A percentile compares a stretch with the other conserved stretches of the same genome.
These are phyloP conservation scores for Arizona elegans DNA, from an alignment of 2,113 vertebrate species.

Conservation along the genomic window DNA sequence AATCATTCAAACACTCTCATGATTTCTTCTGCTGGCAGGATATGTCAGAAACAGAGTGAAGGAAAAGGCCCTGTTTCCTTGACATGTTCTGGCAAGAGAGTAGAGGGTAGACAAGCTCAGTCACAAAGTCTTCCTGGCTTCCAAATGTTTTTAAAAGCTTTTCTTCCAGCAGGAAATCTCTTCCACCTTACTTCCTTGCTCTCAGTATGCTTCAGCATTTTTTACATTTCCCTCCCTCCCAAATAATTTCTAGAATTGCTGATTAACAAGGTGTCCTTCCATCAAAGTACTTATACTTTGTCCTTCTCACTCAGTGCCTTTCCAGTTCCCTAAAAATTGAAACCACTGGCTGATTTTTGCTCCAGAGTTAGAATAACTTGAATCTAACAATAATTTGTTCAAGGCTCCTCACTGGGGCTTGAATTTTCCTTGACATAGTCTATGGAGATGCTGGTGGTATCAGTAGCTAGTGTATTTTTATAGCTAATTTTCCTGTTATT, in stretches of 20 bases:
- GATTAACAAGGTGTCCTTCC: constrained; percentile 35
- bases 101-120: not conserved
- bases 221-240: constrained; percentile 46
- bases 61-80: not conserved
- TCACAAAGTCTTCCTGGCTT: not conserved
- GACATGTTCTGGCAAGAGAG: not conserved
- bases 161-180: constrained; percentile 35
- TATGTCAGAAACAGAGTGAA: not conserved
- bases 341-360: rapidly evolving
- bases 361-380: not conserved
- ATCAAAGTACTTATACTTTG: constrained; percentile 27
- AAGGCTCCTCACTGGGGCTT: not conserved
- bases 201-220: constrained; percentile 17
- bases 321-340: not conserved
- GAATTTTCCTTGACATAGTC: not conserved
- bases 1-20: not conserved
- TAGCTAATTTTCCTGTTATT: not conserved
- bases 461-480: not conserved
- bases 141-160: not conserved
- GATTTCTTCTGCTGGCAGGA: not conserved
- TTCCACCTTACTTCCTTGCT: constrained; percentile 22
- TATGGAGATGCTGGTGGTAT: not conserved
- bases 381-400: not conserved
- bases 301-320: constrained; percentile 53
- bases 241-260: constrained; percentile 17